A percentile compares a stretch with the other conserved stretches of the same genome.
Evolutionary conservation across 2,113 vertebrate genomes (phyloP).

Genomic region (Phalacrocorax pelagicus): DNA sequence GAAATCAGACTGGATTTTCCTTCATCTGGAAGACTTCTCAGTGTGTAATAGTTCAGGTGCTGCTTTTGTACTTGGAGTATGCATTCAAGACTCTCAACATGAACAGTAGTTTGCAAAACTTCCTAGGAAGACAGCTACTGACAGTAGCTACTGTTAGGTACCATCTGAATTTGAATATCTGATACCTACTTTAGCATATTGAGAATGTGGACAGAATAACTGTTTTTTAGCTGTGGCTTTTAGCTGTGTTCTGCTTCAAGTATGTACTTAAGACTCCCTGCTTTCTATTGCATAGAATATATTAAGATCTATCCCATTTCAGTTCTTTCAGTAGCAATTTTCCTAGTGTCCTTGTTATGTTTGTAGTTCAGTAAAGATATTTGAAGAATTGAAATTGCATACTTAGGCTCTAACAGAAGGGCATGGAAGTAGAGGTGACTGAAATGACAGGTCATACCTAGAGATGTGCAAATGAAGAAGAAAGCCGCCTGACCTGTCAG

Average conservation of each 20-base stretch:
- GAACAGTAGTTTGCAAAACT: not conserved
- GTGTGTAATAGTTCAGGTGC: not conserved
- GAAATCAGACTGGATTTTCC: not conserved
- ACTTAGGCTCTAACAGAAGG: not conserved
- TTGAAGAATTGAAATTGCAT: not conserved
- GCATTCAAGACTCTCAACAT: not conserved
- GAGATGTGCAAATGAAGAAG: not conserved
- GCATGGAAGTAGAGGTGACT: not conserved
- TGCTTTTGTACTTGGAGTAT: not conserved
- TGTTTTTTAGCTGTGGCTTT: not conserved
- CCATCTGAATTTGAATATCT: not conserved
- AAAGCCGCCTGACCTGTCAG: not conserved
- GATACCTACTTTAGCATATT: not conserved
- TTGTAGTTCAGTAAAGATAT: not conserved
- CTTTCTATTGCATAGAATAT: not conserved
- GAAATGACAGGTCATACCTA: not conserved
- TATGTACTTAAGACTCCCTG: not conserved
- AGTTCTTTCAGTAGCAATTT: not conserved
- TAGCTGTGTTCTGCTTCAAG: not conserved
- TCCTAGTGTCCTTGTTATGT: not conserved
- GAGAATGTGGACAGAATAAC: not conserved
- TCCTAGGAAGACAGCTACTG: not conserved
- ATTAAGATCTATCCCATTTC: not conserved
- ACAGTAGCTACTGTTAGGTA: not conserved
- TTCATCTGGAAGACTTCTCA: not conserved